Evolutionary conservation across 2,888 invertebrate genomes (phyloP), one percentile per base, ranked within the genome.

Genomic region (Punctoribates punctum): DNA sequence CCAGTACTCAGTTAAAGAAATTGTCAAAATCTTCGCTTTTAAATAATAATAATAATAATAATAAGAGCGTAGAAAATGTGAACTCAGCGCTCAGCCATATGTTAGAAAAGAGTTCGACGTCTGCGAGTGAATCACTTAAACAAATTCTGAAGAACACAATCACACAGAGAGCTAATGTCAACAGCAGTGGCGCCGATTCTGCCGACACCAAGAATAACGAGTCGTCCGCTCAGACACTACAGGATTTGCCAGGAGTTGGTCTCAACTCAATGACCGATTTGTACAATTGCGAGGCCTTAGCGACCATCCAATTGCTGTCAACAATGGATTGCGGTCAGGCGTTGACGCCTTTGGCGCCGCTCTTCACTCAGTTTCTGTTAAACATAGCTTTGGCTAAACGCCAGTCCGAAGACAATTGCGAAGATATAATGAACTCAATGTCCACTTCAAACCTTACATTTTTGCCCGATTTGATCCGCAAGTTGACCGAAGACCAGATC

Each of bases 401-500:
- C 17, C 67, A 67, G n/a, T 38, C 67, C 1, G 67, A 38, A n/a
- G 38, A 29, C 11, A 77, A 75, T 48, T 75, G 75, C 42, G 78
- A 76, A 54, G 75, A 78, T 73, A 42, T 73, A 13, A 74, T 76
- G 38, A 76, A 74, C 73, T n/a, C 76, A 17, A 76, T 27, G 57
- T 73, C 77, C 51, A 79, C 77, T 72, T 75, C 79, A 76, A 75
- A 78, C 42, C 77, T 83, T 74, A 83, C 84, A 27, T 81, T 83
- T 72, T 80, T 84, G 75, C 81, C 82, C 29, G 83, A 83, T 29
- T 80, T 85, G 54, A 83, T 84, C 75, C 83, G 82, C 25, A 83
- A 83, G 75, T 79, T 85, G 75, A 82, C 83, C 6, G 82, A 83
- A 78, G 83, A 85, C 75, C 81, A 83, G 57, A 81, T 84, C 70